phyloP scores from a whole-genome alignment of 2,888 invertebrate genomes.

The Ochropacha duplaris region DNA sequence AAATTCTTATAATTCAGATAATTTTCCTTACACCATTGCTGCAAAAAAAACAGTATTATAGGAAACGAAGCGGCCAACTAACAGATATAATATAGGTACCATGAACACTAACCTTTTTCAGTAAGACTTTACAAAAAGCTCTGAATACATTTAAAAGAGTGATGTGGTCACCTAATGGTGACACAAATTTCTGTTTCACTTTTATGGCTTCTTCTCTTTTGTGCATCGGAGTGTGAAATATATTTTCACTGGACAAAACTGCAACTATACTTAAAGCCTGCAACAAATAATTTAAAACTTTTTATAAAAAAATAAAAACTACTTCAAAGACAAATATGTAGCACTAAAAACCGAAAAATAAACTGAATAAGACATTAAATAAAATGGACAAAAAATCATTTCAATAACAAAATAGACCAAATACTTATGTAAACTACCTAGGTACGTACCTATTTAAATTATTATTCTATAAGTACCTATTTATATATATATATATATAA shows the following conservation, averaged over 20 bases:
- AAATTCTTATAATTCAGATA: constrained; percentile 93
- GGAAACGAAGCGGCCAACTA: neutral
- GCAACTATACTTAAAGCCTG: constrained; percentile 93
- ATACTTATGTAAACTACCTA: no score
- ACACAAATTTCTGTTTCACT: constrained; percentile 90
- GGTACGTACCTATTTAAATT: no score
- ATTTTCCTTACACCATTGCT: constrained; percentile 95
- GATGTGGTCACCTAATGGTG: constrained; percentile 95
- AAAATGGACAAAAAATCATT: no score
- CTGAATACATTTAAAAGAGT: constrained; percentile 94
- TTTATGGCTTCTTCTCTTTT: constrained; percentile 90
- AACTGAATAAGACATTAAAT: no score
- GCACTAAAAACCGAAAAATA: no score
- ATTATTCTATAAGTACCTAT: no score
- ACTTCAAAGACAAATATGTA: no score
- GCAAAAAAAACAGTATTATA: constrained; percentile 33
- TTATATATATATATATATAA: no score
- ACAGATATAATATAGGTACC: constrained; percentile 1
- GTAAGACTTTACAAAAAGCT: constrained; percentile 87
- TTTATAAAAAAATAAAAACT: no score
- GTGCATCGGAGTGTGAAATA: constrained; percentile 88
- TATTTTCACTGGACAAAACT: constrained; percentile 93
- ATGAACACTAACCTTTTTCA: constrained; percentile 81
- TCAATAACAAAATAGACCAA: no score
- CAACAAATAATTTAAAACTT: constrained; percentile 22